Base-by-base conservation (phyloP, 2,888 invertebrate genomes). In the Aradus depressus region DNA sequence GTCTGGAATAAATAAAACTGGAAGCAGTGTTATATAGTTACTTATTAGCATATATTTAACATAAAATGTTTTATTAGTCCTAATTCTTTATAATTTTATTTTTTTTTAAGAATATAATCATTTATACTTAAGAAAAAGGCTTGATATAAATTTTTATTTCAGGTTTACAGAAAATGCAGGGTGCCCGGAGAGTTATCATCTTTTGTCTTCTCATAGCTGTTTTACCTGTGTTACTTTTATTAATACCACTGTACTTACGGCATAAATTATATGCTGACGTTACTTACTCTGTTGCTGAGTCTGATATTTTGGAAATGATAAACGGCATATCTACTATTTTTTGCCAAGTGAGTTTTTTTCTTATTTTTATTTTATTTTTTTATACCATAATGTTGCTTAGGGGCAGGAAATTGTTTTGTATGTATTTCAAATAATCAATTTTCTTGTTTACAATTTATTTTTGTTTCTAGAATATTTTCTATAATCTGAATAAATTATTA, bases 311-410 rank as follows among this genome's bases (percentile, higher is more conserved):
- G 44, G 84, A 86, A 66, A 83, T 89, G 56, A 78, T 79, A 53
- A 82, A 84, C 67, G 87, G 87, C 31, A 80, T 87, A 56, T 88
- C 88, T 8, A 80, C 85, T 35, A 70, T 88, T 62, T 89, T 88
- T 71, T 88, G 88, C 66, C 70, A 72, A 60, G 71, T 70, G 63
- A 62, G 62, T 38, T 14, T 23, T 18, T 39, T 26, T 37, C 35
- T 35, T 35, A 16, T 35, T 14, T 35, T 35, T 35, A 35, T 16
- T 28, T 10, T 10, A 28, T n/a, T 28, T 10, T 8, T 8, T 28
- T 8, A 8, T 10, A 10, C 19, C 6, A n/a, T 45, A 45, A 21
- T 18, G 16, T 45, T 10, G 14, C 14, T 10, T 21, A n/a, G 5
- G 8, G 5, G 18, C 32, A 26, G 10, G 23, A 47, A 19, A 16